Evolutionary conservation across 2,113 vertebrate species (phyloP).

Genomic region (Tyrannus savana): DNA sequence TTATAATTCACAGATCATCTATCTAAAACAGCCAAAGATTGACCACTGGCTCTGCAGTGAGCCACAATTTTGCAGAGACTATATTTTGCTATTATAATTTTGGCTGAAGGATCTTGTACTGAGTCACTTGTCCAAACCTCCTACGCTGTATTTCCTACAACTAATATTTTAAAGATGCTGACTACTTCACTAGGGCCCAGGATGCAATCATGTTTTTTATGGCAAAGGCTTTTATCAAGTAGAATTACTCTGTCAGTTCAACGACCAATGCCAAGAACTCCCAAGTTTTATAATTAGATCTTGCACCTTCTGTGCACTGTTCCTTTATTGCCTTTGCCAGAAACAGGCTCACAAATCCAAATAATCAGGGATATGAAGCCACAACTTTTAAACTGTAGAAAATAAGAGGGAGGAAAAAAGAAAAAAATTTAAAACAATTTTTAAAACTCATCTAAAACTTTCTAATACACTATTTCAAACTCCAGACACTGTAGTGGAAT

Average conservation of each 20-base stretch:
- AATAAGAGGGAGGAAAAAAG: rapidly evolving
- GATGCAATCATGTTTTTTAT: neutral
- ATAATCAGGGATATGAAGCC: neutral
- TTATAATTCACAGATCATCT: neutral
- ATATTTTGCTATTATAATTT: neutral
- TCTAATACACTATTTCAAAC: neutral
- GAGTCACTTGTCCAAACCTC: neutral
- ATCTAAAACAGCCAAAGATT: neutral
- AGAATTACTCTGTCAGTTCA: neutral
- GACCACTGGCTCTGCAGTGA: neutral
- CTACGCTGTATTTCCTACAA: neutral
- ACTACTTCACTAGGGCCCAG: neutral
- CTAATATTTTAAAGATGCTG: neutral
- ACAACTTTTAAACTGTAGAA: neutral
- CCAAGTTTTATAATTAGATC: neutral
- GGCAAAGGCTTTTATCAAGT: neutral
- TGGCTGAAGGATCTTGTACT: neutral
- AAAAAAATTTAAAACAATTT: neutral
- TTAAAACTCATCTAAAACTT: neutral
- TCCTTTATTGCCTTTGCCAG: neutral
- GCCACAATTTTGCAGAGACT: neutral
- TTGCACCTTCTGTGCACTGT: neutral
- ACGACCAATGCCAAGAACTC: neutral
- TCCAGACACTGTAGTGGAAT: neutral
- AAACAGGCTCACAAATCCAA: neutral